Conservation (phyloP, 2,888 invertebrate species). For the Andrena camellia region DNA sequence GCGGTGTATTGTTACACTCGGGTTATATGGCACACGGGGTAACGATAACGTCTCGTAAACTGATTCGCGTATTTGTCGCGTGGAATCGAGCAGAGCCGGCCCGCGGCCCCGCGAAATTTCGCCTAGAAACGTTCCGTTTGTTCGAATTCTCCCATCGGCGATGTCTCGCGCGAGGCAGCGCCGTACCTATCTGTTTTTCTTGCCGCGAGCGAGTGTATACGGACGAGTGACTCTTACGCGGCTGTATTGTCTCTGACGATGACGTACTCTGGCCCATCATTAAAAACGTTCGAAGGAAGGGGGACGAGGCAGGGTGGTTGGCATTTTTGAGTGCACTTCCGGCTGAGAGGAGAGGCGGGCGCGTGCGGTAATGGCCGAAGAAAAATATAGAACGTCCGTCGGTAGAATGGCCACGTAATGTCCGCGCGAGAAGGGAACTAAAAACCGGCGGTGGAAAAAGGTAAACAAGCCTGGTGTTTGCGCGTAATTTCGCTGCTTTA, state of each 20-base stretch:
- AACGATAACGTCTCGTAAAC: conserved; percentile 46
- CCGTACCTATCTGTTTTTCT: not conserved
- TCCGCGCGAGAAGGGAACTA: conserved; percentile 13
- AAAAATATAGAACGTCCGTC: conserved; percentile 42
- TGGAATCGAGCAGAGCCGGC: not conserved
- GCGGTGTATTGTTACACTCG: not conserved
- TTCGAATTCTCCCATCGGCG: not conserved
- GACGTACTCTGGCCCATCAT: conserved; percentile 44
- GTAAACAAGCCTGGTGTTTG: conserved; percentile 41
- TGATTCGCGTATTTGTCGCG: conserved; percentile 32
- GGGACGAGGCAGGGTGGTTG: conserved; percentile 5
- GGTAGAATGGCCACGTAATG: conserved; percentile 55
- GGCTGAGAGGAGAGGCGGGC: conserved; percentile 16
- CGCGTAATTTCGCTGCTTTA: conserved; percentile 35
- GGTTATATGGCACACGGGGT: not conserved
- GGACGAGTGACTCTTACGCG: conserved; percentile 32
- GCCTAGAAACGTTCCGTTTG: not conserved
- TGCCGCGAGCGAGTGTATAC: not conserved
- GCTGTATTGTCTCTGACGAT: conserved; percentile 13
- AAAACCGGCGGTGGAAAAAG: conserved; percentile 39
- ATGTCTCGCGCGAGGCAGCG: too few species aligned
- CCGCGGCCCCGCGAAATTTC: not conserved
- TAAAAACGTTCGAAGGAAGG: conserved; percentile 49
- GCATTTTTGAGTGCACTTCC: conserved; percentile 57
- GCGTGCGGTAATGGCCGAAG: conserved; percentile 47